These are phyloP conservation scores for Drosophila nikananu DNA, from an alignment of 1,140 invertebrate genomes.

Conservation along the genomic window DNA sequence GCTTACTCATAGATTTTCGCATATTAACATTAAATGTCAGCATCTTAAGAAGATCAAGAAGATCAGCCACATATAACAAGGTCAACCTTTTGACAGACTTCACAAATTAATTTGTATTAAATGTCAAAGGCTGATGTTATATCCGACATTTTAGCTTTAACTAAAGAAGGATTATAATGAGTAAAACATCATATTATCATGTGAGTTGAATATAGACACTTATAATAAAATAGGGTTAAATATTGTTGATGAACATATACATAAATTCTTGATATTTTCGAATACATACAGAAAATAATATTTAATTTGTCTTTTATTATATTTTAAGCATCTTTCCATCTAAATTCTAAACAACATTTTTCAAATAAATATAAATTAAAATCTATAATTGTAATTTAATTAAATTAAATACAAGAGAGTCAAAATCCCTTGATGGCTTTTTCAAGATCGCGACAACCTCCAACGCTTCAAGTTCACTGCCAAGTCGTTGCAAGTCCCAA, in stretches of 20 bases:
- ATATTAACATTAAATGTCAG: slow-evolving; percentile 23
- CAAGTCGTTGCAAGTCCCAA: slow-evolving; percentile 45
- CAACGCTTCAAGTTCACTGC: slow-evolving; percentile 68
- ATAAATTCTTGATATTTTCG: too few species aligned
- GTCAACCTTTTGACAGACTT: neutral
- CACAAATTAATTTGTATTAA: slow-evolving; percentile 22
- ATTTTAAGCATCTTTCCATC: too few species aligned
- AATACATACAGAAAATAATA: too few species aligned
- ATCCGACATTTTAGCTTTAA: neutral
- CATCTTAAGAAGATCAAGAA: slow-evolving; percentile 21
- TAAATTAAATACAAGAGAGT: too few species aligned
- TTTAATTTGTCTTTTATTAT: too few species aligned
- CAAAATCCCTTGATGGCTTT: neutral
- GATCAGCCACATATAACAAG: slow-evolving; percentile 17
- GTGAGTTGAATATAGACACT: neutral
- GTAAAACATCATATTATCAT: neutral
- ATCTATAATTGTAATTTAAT: too few species aligned
- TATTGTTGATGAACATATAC: too few species aligned
- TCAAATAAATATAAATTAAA: too few species aligned
- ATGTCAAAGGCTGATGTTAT: slow-evolving; percentile 13
- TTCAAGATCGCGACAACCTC: slow-evolving; percentile 35
- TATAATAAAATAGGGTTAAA: too few species aligned
- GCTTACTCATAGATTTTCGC: slow-evolving; percentile 19
- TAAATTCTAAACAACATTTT: too few species aligned
- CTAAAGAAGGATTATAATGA: neutral